Percentiles rank a stretch among this genome's conserved stretches.
phyloP scores from a whole-genome alignment of 2,797 vertebrate genomes.

The Leucoraja ocellata region DNA sequence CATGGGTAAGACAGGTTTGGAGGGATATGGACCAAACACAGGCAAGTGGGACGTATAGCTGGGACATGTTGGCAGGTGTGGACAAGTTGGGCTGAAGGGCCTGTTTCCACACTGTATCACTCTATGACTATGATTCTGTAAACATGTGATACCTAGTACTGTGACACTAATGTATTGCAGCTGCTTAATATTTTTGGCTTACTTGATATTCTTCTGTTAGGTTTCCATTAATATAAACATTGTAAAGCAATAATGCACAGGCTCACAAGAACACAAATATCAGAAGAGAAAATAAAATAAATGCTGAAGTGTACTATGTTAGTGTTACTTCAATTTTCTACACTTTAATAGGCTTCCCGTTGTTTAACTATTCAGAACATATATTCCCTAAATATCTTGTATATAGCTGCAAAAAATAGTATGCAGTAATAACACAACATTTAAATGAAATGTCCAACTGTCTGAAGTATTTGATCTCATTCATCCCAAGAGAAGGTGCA shows the following conservation, averaged over 20 bases:
- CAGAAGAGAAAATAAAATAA: not conserved
- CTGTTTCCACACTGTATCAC: too few relatives aligned
- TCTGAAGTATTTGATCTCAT: not conserved
- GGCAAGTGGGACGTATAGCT: too few relatives aligned
- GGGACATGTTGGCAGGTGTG: too few relatives aligned
- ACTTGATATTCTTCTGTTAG: not conserved
- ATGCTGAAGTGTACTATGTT: not conserved
- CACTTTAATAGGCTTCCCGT: not conserved
- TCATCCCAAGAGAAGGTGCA: not conserved
- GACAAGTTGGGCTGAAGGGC: too few relatives aligned
- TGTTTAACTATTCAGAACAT: not conserved
- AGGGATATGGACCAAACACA: too few relatives aligned
- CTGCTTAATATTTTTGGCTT: not conserved
- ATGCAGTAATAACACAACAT: not conserved
- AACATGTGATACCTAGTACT: too few relatives aligned
- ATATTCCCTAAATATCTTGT: not conserved
- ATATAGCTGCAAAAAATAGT: not conserved
- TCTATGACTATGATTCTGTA: too few relatives aligned
- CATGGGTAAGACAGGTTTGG: too few relatives aligned
- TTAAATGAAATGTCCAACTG: not conserved
- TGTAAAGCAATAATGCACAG: not conserved
- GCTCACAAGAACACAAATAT: not conserved
- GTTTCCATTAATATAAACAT: not conserved
- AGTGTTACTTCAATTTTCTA: not conserved
- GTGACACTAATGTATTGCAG: too few relatives aligned